phyloP scores from a whole-genome alignment of 2,113 vertebrate genomes.

The Melanerpes formicivorus region DNA sequence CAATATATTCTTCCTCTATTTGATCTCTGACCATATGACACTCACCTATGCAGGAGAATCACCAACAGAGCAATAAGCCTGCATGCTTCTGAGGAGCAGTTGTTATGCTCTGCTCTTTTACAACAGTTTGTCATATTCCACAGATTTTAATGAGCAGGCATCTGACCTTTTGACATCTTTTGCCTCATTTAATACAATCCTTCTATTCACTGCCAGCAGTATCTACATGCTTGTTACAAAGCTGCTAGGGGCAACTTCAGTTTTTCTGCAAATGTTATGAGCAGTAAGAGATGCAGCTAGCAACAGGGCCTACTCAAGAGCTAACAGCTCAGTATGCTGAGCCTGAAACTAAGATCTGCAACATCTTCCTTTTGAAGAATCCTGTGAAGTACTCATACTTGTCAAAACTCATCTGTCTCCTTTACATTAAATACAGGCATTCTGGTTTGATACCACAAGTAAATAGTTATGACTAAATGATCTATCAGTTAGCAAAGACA shows the following conservation, averaged over 20 bases:
- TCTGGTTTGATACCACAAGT: background rate
- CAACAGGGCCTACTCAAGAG: background rate
- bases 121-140: background rate
- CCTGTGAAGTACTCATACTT: background rate
- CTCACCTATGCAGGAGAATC: background rate
- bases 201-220: background rate
- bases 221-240: background rate
- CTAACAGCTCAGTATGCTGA: background rate
- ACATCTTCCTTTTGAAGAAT: background rate
- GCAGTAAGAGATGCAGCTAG: background rate
- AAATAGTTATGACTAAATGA: too few relatives aligned
- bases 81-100: background rate
- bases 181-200: background rate
- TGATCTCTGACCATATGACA: background rate
- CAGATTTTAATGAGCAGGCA: background rate
- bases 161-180: background rate
- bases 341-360: background rate
- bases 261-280: background rate
- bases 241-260: background rate
- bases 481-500: background rate
- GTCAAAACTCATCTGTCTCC: background rate
- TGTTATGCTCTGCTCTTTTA: fast-evolving
- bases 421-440: background rate
- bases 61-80: background rate
- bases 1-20: background rate